phyloP scores from a whole-genome alignment of 2,888 invertebrate genomes.

The Synanthedon formicaeformis region DNA sequence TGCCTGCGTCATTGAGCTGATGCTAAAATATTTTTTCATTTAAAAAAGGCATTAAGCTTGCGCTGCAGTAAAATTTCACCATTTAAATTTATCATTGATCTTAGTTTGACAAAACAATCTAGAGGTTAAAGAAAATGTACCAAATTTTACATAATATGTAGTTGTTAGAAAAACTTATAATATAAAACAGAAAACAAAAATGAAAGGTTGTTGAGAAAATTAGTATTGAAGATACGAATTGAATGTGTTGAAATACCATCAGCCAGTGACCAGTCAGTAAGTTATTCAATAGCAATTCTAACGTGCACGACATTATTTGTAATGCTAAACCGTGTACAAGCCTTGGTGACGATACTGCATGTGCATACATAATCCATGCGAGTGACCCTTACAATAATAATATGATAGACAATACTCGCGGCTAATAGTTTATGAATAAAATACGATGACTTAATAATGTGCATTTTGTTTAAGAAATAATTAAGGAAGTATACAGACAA shows the following conservation, averaged over 20 bases:
- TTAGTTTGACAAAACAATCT: too few species aligned
- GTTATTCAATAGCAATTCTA: neutral
- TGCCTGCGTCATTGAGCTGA: too few species aligned
- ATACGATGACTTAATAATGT: neutral
- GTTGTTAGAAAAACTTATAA: too few species aligned
- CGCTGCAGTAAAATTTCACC: too few species aligned
- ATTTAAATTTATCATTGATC: too few species aligned
- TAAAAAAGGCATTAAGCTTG: too few species aligned
- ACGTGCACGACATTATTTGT: slow-evolving; percentile 25
- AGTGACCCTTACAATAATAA: slow-evolving; percentile 17
- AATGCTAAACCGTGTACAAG: slow-evolving; percentile 53
- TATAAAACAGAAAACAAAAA: too few species aligned
- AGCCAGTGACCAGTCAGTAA: neutral
- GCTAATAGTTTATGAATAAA: neutral
- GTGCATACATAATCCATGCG: slow-evolving; percentile 6
- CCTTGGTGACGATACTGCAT: slow-evolving; percentile 27
- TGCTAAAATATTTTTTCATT: too few species aligned
- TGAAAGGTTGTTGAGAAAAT: too few species aligned
- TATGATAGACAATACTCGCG: slow-evolving; percentile 4
- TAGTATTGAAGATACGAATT: slow-evolving; percentile 31
- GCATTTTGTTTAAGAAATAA: neutral
- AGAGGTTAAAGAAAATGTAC: too few species aligned
- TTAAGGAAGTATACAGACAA: neutral
- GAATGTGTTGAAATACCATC: slow-evolving; percentile 15
- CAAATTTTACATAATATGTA: too few species aligned